Percentiles rank a stretch among this genome's conserved stretches.
Evolutionary conservation across 2,797 vertebrate genomes (phyloP).

Genomic region (Pogoniulus pusillus): DNA sequence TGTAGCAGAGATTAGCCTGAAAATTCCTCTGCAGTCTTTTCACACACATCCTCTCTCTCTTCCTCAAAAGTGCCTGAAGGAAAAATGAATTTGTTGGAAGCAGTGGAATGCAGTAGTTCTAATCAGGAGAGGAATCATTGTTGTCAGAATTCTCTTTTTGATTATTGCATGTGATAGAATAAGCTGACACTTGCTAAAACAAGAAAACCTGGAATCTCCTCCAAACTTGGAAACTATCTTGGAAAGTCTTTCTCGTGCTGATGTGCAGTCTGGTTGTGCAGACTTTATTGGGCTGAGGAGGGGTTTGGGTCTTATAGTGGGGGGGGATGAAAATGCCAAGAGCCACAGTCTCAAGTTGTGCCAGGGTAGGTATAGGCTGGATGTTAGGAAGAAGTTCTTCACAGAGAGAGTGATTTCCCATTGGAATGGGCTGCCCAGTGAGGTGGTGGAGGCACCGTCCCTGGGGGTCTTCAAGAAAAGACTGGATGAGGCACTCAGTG

Average conservation of each 20-base stretch:
- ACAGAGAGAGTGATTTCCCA: too few relatives aligned
- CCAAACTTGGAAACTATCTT: not conserved
- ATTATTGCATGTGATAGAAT: not conserved
- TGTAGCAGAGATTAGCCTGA: not conserved
- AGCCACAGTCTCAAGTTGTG: too few relatives aligned
- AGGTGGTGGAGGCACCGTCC: too few relatives aligned
- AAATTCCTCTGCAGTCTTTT: not conserved
- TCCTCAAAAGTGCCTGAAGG: not conserved
- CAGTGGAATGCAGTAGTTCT: not conserved
- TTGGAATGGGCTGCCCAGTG: too few relatives aligned
- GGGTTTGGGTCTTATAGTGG: rapidly evolving
- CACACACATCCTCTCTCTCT: not conserved
- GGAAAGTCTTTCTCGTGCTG: not conserved
- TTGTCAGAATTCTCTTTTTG: slow-evolving; percentile 1
- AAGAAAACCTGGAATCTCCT: not conserved
- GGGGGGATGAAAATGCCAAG: too few relatives aligned
- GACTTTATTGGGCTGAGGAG: not conserved
- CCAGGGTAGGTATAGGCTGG: too few relatives aligned
- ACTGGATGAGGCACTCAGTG: too few relatives aligned
- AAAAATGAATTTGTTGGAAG: not conserved
- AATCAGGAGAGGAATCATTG: not conserved
- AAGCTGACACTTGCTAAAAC: not conserved
- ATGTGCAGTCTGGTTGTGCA: not conserved
- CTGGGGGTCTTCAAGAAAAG: too few relatives aligned
- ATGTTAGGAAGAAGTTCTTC: too few relatives aligned